Evolutionary conservation across 1,140 invertebrate species (phyloP).

Genomic region (Drosophila mayri): DNA sequence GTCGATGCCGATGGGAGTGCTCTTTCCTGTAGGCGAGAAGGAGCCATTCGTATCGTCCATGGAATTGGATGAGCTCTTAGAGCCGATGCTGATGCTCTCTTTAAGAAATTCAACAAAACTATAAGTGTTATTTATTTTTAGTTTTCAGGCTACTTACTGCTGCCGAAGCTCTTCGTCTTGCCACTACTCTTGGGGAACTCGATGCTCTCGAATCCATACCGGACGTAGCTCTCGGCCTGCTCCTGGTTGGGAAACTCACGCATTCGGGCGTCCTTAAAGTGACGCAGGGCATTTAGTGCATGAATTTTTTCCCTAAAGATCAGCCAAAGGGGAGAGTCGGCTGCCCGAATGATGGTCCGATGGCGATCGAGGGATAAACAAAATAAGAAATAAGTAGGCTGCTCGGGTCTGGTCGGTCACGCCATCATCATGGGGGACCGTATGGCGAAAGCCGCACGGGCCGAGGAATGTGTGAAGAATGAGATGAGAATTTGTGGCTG

Average conservation of each 20-base stretch:
- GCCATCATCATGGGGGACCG: slow-evolving; percentile 41
- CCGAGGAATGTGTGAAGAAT: slow-evolving; percentile 49
- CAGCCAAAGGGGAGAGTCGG: slow-evolving; percentile 71
- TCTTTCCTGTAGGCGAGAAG: slow-evolving; percentile 35
- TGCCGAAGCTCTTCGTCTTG: slow-evolving; percentile 48
- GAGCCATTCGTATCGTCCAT: slow-evolving; percentile 29
- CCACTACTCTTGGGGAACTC: slow-evolving; percentile 58
- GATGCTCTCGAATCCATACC: slow-evolving; percentile 86
- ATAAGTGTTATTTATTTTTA: background rate
- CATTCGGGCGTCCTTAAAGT: slow-evolving; percentile 90
- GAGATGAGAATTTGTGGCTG: no score
- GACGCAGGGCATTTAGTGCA: slow-evolving; percentile 90
- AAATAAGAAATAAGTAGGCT: slow-evolving; percentile 36
- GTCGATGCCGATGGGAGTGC: background rate
- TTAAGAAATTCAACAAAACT: background rate
- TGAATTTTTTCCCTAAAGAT: slow-evolving; percentile 90
- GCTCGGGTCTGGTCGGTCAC: slow-evolving; percentile 40
- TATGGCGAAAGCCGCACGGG: slow-evolving; percentile 18
- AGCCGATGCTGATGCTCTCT: slow-evolving; percentile 53
- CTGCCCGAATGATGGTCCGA: slow-evolving; percentile 27
- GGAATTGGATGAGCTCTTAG: slow-evolving; percentile 6
- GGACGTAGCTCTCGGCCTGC: slow-evolving; percentile 91
- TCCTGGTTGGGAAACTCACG: slow-evolving; percentile 90
- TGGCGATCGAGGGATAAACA: slow-evolving; percentile 12
- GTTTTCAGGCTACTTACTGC: slow-evolving; percentile 50